Base-by-base conservation (phyloP, 2,797 vertebrate genomes). In the Hippoglossus hippoglossus region DNA sequence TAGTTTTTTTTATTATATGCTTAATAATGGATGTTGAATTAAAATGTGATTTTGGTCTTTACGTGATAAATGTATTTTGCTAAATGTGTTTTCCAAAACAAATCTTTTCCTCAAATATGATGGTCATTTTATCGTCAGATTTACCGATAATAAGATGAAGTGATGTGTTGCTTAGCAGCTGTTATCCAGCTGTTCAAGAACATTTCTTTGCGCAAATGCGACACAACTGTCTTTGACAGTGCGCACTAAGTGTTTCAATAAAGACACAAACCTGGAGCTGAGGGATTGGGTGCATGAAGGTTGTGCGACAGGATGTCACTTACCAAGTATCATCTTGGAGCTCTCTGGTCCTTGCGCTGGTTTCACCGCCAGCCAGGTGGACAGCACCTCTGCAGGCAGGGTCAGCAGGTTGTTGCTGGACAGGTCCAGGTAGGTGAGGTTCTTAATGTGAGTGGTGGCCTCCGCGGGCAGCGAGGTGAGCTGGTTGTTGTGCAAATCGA, bases 401-500 rank as follows among this genome's bases (percentile, higher is more conserved):
- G 96, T 97, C 86, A 95, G 82, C 75, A 99, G 89, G 81, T 95
- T 97, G 89, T 99, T 99, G 92, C 95, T 97, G 44, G 98, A 99
- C 67, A 99, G 88, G 78, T 99, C 98, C 61, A 99, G 89, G 81
- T 99, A 99, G 31, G 96, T 98, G 86, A 99, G 92, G 73, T 98
- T 97, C 83, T 83, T 95, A 52, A 98, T 91, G 71, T 95, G 97
- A 22, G 86, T 87, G 52, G 95, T 95, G 68, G 97, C 96, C 49
- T 97, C 96, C 0, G 93, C 81, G 1, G 97, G 96, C 75, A 99
- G 24, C 0, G 94, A 94, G 8, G 94, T 93, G 5, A 99, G 95
- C 76, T 95, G 95, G 3, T 99, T 99, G 91, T 96, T 97, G 90
- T 98, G 98, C 79, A 99, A 91, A 89, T 99, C 97, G 54, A 99